Percentiles rank a stretch among this genome's conserved stretches.
Evolutionary conservation across 2,113 vertebrate genomes (phyloP).

Genomic region (Podocnemis expansa): DNA sequence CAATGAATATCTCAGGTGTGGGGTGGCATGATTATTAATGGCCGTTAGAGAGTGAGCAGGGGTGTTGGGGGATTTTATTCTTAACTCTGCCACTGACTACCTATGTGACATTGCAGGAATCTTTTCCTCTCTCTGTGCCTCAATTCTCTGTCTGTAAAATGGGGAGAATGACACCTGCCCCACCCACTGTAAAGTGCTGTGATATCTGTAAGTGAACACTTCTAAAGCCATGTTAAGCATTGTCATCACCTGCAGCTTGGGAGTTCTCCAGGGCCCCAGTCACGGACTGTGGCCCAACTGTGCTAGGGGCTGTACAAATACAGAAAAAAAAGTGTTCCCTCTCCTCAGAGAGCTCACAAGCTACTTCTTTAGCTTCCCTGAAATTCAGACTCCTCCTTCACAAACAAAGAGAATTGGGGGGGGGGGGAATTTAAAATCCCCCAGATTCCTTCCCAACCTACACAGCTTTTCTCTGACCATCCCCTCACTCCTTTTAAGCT

Average conservation of each 20-base stretch:
- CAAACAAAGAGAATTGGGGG: background rate
- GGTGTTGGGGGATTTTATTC: background rate
- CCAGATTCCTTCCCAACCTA: conserved; percentile 22
- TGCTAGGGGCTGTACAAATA: background rate
- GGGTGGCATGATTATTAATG: accelerated
- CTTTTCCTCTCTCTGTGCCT: background rate
- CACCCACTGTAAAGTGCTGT: background rate
- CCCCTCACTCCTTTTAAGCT: conserved; percentile 1
- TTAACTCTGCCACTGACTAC: background rate
- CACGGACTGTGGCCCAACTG: background rate
- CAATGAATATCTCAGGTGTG: accelerated
- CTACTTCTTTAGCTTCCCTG: background rate
- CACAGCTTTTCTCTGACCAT: conserved; percentile 45
- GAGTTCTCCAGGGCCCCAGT: background rate
- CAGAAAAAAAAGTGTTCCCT: background rate
- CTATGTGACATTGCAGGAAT: background rate
- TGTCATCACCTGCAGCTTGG: background rate
- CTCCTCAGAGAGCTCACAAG: background rate
- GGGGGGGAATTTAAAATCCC: conserved; percentile 10
- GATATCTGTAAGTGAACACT: background rate
- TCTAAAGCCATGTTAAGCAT: background rate
- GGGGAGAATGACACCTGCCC: background rate
- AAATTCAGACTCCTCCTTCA: background rate
- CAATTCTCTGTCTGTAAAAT: background rate
- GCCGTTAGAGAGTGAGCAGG: background rate